These are phyloP conservation scores for Microchirus variegatus DNA, from an alignment of 2,797 vertebrate species.

Conservation along the genomic window DNA sequence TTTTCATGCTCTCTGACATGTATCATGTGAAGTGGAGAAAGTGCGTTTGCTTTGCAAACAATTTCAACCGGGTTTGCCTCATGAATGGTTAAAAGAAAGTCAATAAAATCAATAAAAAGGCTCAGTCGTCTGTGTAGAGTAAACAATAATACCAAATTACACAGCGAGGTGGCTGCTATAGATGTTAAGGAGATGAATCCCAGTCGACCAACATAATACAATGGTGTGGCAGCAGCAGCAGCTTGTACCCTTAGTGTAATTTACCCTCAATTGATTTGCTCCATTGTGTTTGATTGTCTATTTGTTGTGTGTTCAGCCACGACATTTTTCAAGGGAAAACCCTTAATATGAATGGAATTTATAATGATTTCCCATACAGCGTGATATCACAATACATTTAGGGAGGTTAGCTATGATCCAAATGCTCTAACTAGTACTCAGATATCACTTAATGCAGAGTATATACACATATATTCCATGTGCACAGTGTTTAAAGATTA, in stretches of 20 bases:
- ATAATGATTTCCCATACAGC: neutral
- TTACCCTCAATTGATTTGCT: conserved; percentile 2
- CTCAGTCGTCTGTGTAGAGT: neutral
- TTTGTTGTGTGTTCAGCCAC: conserved; percentile 1
- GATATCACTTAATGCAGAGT: neutral
- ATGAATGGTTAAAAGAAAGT: neutral
- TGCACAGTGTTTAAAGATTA: too few relatives aligned
- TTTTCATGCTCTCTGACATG: too few relatives aligned
- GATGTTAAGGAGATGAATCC: neutral
- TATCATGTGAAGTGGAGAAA: too few relatives aligned
- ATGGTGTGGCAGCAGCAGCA: neutral
- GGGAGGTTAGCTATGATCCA: neutral
- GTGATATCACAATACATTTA: neutral
- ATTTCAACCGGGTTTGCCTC: neutral
- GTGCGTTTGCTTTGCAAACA: too few relatives aligned
- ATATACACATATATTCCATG: neutral
- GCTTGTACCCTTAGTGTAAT: neutral
- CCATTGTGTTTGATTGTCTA: conserved; percentile 13
- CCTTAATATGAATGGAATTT: conserved; percentile 6
- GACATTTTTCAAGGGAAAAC: neutral
- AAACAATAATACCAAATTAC: neutral
- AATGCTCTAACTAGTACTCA: too few relatives aligned
- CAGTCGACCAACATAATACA: neutral
- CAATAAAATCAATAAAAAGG: neutral
- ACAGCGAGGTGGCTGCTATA: conserved; percentile 1